A percentile compares a stretch with the other conserved stretches of the same genome.
Conservation (phyloP, 2,888 invertebrate species). For the Protonemura montana region DNA sequence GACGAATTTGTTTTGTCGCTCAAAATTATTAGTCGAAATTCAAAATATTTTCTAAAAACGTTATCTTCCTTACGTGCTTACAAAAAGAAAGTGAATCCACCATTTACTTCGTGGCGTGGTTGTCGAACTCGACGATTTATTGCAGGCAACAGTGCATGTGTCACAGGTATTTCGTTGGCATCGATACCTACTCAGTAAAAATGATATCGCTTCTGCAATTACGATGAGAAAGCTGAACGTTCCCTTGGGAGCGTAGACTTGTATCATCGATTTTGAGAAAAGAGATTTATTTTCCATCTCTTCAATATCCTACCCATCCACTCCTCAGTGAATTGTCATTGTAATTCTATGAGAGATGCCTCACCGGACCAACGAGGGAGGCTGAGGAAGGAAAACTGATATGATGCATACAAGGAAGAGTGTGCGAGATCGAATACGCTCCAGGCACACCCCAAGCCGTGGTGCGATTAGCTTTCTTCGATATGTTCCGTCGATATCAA, state of each 20-base stretch:
- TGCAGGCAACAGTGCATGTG: background rate
- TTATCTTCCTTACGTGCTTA: no score
- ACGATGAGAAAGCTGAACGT: background rate
- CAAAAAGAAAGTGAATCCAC: background rate
- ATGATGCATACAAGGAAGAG: background rate
- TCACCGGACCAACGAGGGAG: background rate
- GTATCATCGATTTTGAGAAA: conserved; percentile 5
- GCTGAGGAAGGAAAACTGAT: background rate
- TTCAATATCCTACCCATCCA: conserved; percentile 25
- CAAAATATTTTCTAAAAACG: no score
- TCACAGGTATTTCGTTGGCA: background rate
- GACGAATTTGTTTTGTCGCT: background rate
- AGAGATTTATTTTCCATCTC: conserved; percentile 23
- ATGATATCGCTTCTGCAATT: background rate
- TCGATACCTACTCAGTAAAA: background rate
- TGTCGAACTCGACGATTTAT: background rate
- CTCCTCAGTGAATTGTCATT: conserved; percentile 10
- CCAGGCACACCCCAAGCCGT: background rate
- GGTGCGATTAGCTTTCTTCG: conserved; percentile 4
- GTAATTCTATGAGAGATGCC: background rate
- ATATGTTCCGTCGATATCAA: background rate
- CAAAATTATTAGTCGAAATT: no score
- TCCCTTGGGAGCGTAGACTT: background rate
- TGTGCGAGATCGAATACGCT: background rate
- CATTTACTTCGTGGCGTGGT: no score